A percentile compares a stretch with the other conserved stretches of the same genome.
phyloP scores from a whole-genome alignment of 2,797 vertebrate species.

The Microctenopoma lineatum region DNA sequence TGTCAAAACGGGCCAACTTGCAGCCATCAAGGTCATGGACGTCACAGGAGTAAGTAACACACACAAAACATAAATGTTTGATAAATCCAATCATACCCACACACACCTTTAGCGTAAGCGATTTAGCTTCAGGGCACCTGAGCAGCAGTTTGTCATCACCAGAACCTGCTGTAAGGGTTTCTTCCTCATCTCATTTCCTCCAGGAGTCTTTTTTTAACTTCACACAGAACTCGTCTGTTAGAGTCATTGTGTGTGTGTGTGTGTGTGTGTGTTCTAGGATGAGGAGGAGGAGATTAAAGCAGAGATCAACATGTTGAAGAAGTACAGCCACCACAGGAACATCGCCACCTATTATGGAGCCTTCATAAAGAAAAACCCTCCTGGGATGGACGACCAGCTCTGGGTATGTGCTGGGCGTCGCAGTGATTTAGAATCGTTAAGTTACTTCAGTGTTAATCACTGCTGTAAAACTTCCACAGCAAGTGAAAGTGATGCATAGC shows the following conservation, averaged over 20 bases:
- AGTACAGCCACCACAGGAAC: conserved; percentile 98
- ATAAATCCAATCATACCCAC: neutral
- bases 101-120: neutral
- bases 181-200: conserved; percentile 10
- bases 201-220: conserved; percentile 4
- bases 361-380: conserved; percentile 98
- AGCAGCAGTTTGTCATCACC: neutral
- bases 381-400: conserved; percentile 96
- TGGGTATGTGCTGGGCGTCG: conserved; percentile 80
- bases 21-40: conserved; percentile 99
- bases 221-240: neutral
- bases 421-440: no score
- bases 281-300: conserved; percentile 99
- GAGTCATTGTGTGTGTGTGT: conserved; percentile 25
- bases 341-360: conserved; percentile 98
- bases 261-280: conserved; percentile 82
- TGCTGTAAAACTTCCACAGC: no score
- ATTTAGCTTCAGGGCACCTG: neutral
- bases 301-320: conserved; percentile 99
- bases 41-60: conserved; percentile 92
- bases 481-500: no score
- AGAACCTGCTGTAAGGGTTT: neutral
- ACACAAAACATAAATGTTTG: neutral
- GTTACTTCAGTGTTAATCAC: no score
- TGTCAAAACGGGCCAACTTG: conserved; percentile 98